phyloP scores from a whole-genome alignment of 2,888 invertebrate genomes.

The Phytoseiulus persimilis region DNA sequence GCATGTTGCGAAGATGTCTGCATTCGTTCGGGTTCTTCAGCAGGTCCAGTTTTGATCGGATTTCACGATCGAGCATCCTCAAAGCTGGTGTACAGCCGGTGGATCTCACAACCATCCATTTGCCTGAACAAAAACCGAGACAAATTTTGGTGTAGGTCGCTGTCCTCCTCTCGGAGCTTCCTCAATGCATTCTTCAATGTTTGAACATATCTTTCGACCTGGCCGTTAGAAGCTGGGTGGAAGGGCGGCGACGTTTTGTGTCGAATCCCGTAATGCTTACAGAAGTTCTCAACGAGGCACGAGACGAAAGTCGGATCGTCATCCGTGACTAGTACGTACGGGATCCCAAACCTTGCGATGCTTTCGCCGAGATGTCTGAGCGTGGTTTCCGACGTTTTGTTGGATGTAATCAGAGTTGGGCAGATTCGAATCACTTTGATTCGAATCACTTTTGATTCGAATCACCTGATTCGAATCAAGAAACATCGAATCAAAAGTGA shows the following conservation, averaged over 20 bases:
- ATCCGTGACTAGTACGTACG: too few species aligned
- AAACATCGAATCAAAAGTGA: too few species aligned
- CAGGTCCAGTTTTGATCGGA: neutral
- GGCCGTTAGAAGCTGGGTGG: conserved; percentile 35
- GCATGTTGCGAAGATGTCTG: neutral
- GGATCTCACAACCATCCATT: neutral
- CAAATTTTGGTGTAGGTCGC: neutral
- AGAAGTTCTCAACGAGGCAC: too few species aligned
- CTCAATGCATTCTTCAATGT: conserved; percentile 11
- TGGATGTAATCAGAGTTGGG: too few species aligned
- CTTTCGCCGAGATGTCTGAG: too few species aligned
- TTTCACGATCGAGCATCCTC: neutral
- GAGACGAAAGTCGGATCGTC: too few species aligned
- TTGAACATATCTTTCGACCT: conserved; percentile 21
- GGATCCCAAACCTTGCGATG: too few species aligned
- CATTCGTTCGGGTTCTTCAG: neutral
- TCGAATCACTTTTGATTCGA: too few species aligned
- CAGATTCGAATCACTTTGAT: too few species aligned
- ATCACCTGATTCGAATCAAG: too few species aligned
- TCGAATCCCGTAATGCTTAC: neutral
- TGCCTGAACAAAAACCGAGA: neutral
- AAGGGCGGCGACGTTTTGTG: conserved; percentile 31
- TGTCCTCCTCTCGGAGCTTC: neutral
- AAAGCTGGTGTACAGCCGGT: neutral
- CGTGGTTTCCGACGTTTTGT: too few species aligned